Evolutionary conservation across 2,797 vertebrate species (phyloP), one percentile per base, ranked within the genome.

Genomic region (Synaphobranchus kaupii): DNA sequence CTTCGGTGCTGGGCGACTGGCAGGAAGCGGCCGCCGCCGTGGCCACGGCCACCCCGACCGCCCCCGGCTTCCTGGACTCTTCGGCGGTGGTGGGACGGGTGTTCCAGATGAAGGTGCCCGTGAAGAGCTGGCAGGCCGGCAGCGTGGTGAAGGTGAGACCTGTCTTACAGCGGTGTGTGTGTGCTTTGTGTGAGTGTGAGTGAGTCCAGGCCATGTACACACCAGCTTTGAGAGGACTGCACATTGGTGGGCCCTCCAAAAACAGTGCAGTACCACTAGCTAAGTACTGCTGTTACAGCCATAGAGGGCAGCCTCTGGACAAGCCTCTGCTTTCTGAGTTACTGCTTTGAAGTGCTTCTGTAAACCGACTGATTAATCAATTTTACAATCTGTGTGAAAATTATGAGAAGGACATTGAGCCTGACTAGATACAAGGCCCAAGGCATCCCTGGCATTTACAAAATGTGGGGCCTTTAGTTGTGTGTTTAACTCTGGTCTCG

Each of bases 61-160:
- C 96, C 89, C 92, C 94, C 78, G 96, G 97, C 85, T 97, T 98
- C 88, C 97, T 97, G 0, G 98, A 99, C 93, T 97, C 97, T 88
- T 97, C 95, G 0, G 97, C 97, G 0, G 95, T 97, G 78, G 98
- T 99, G 86, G 98, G 98, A 1, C 95, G 97, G 89, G 95, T 97
- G 88, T 99, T 99, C 93, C 94, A 93, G 90, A 97, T 98, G 94
- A 95, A 94, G 90, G 96, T 99, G 92, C 97, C 98, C 31, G 93
- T 92, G 0, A 95, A 97, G 91, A 94, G 96, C 92, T 94, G 96
- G 92, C 95, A 96, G 88, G 94, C 89, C 87, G 96, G 95, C 66
- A 96, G 96, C 81, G 80, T 94, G 7, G 91, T 98, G 86, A 97
- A 98, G 98, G 98, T 99, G 95, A 98, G 96, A 39, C 63, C 63